Base-by-base conservation (phyloP, 30 jellyfish, hydroid and myxozoan species). In the Hydractinia symbiolongicarpus region DNA sequence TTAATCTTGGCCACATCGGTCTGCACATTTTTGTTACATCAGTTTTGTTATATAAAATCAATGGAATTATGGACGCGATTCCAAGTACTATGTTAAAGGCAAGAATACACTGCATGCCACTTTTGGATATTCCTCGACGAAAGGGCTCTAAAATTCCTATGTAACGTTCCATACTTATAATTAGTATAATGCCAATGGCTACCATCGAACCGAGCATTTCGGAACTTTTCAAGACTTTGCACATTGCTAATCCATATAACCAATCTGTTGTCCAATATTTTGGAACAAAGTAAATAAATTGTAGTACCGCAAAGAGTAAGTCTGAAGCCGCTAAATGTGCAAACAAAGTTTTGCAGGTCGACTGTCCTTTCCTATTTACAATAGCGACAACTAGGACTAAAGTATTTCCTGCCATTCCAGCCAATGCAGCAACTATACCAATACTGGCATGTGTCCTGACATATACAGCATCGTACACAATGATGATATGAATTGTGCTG, bases 81-180 rank as follows among this genome's bases (percentile, higher is more conserved):
- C 56, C 80, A 11, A 30, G 8, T 14, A 71, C 9, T 15, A 9
- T 50, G 68, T 71, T 71, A 5, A 71, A 8, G 15, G 51, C 9
- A 9, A 71, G 80, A 53, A 20, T 20, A 15, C 56, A 8, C 7
- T n/a, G 30, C 80, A 71, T 19, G 5, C 50, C 80, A 30, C 17
- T 71, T 50, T 71, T 71, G 40, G 80, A 71, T 30, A 71, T 71
- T 71, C 80, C 80, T 71, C 80, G 80, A 14, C 54, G 56, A 20
- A 83, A 83, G 15, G 91, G 91, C 10, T 83, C 75, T 9, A 60
- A 30, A 50, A 83, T 83, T 14, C 81, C 86, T 17, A 53, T 55
- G 44, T 20, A 83, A 10, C 91, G 86, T 74, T 83, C 91, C 60
- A 83, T 72, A 67, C 91, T 83, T 5, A 83, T 76, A 14, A 75